Conservation (phyloP, 2,113 vertebrate species). For the Amphiprion ocellaris region DNA sequence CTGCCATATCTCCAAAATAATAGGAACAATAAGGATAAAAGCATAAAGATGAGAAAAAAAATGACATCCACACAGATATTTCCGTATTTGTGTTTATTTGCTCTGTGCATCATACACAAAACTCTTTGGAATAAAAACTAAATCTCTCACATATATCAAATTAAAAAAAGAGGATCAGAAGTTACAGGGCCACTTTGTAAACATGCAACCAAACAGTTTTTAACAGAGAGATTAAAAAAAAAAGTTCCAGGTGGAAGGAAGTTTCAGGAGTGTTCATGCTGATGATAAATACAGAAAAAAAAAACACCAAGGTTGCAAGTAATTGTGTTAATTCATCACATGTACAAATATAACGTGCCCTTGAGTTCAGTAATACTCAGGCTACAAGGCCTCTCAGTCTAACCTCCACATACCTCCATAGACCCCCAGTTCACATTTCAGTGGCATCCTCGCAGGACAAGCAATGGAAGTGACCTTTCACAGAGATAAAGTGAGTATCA, state of each 20-base stretch:
- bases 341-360: constrained; percentile 43
- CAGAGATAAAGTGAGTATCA: constrained; percentile 65
- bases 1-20: neutral
- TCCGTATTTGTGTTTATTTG: constrained; percentile 77
- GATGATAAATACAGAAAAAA: constrained; percentile 40
- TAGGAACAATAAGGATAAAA: neutral
- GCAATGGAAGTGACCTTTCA: constrained; percentile 68
- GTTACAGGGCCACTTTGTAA: constrained; percentile 71
- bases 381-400: constrained; percentile 41
- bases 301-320: constrained; percentile 35
- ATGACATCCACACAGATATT: constrained; percentile 20
- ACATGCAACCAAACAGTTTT: constrained; percentile 75
- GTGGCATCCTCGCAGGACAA: constrained; percentile 46
- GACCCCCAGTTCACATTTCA: constrained; percentile 67
- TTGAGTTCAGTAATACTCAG: constrained; percentile 30
- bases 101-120: constrained; percentile 76
- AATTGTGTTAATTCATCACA: constrained; percentile 53
- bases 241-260: constrained; percentile 25
- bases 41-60: neutral
- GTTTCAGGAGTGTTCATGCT: constrained; percentile 51
- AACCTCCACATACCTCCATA: constrained; percentile 64
- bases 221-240: constrained; percentile 19
- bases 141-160: constrained; percentile 65
- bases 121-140: constrained; percentile 79
- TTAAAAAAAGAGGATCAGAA: constrained; percentile 54